phyloP scores from a whole-genome alignment of 2,113 vertebrate species.

The Heterochromis multidens region DNA sequence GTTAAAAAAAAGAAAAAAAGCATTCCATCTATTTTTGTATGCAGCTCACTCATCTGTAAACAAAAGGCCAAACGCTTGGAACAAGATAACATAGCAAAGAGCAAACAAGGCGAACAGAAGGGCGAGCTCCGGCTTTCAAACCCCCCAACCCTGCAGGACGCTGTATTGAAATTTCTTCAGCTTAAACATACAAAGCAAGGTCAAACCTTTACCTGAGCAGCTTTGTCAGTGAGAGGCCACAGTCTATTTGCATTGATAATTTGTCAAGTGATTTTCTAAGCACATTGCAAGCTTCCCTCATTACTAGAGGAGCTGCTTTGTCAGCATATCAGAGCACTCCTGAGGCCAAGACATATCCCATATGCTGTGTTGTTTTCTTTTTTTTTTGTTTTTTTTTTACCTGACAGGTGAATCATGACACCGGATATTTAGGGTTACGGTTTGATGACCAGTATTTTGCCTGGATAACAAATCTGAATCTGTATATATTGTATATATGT shows the following conservation, averaged over 20 bases:
- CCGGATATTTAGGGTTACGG: not conserved
- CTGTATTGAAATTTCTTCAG: not conserved
- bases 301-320: not conserved
- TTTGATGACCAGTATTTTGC: not conserved
- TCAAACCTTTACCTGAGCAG: not conserved
- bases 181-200: not conserved
- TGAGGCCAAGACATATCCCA: rapidly evolving
- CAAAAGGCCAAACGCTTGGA: not conserved
- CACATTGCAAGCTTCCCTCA: not conserved
- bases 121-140: not conserved
- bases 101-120: not conserved
- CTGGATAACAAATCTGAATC: not conserved
- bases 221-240: not conserved
- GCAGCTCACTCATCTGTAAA: slow-evolving; percentile 28
- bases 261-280: not conserved
- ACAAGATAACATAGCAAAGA: not conserved
- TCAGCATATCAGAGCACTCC: not conserved
- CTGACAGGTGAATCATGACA: not conserved
- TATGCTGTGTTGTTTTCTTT: not conserved
- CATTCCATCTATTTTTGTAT: not conserved
- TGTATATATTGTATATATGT: not conserved
- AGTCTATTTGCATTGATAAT: slow-evolving; percentile 33
- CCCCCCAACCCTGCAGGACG: not conserved
- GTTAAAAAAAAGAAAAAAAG: not conserved
- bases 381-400: rapidly evolving